phyloP scores from a whole-genome alignment of 2,888 invertebrate species.

The Timandra comae region DNA sequence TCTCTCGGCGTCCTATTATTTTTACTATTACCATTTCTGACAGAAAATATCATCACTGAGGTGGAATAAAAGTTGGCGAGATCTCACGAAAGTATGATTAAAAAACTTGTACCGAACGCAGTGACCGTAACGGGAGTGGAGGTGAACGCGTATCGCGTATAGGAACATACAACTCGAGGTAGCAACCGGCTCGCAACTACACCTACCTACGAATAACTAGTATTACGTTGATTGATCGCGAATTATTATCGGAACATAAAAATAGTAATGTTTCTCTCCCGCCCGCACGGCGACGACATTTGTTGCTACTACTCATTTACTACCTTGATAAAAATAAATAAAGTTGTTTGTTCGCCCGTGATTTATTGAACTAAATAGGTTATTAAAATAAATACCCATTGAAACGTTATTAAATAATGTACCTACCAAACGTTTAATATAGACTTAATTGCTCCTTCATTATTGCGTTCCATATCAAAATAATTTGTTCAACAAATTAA shows the following conservation, averaged over 20 bases:
- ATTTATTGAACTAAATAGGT: constrained; percentile 3
- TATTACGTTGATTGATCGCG: constrained; percentile 36
- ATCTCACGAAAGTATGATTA: constrained; percentile 45
- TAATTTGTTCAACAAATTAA: constrained; percentile 12
- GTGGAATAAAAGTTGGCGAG: constrained; percentile 32
- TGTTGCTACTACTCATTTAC: constrained; percentile 1
- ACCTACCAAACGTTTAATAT: constrained; percentile 1
- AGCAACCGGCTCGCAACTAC: constrained; percentile 11
- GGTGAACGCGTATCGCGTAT: constrained; percentile 15
- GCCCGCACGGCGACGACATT: constrained; percentile 20
- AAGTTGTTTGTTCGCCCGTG: constrained; percentile 7
- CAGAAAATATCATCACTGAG: constrained; percentile 31
- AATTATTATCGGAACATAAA: constrained; percentile 31
- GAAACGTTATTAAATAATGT: background rate
- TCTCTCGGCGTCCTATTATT: constrained; percentile 13
- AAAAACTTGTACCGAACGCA: constrained; percentile 41
- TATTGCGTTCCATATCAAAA: constrained; percentile 6
- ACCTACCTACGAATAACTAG: constrained; percentile 7
- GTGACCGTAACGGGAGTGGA: constrained; percentile 32
- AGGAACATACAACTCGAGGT: constrained; percentile 12
- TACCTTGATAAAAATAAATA: constrained; percentile 14
- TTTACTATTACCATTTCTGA: constrained; percentile 25
- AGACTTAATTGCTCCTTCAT: constrained; percentile 6
- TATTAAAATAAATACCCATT: constrained; percentile 4
- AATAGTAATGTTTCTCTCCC: constrained; percentile 25